These are phyloP conservation scores for Trissolcus brochymenae DNA, from an alignment of 2,888 invertebrate species.

Conservation along the genomic window DNA sequence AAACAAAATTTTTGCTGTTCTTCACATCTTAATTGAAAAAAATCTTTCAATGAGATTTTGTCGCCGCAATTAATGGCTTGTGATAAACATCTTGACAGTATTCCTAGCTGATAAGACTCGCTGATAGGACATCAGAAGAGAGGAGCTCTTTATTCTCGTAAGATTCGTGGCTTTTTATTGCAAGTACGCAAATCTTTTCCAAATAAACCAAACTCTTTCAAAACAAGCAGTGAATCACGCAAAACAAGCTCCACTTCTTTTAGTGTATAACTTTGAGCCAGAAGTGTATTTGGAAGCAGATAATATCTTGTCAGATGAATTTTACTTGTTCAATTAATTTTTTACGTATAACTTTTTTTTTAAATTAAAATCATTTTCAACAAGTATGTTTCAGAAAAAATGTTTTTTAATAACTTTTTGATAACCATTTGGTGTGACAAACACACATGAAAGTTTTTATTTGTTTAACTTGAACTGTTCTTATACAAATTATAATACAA, in stretches of 20 bases:
- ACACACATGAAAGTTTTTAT: too few species aligned
- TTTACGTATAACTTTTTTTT: constrained; percentile 15
- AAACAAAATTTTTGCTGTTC: constrained; percentile 15
- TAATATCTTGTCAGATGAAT: constrained; percentile 32
- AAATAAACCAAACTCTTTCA: constrained; percentile 34
- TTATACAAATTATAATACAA: too few species aligned
- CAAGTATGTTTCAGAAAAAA: too few species aligned
- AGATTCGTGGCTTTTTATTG: constrained; percentile 41
- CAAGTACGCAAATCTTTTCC: constrained; percentile 45
- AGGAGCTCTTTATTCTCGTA: constrained; percentile 40
- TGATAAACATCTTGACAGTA: constrained; percentile 40
- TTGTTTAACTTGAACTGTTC: too few species aligned
- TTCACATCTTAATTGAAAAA: constrained; percentile 33
- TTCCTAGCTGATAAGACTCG: constrained; percentile 46
- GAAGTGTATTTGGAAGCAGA: constrained; percentile 33
- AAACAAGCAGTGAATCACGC: constrained; percentile 38
- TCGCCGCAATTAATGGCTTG: constrained; percentile 44
- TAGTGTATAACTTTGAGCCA: constrained; percentile 23
- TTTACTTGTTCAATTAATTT: constrained; percentile 36
- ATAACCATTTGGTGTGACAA: too few species aligned
- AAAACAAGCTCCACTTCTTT: constrained; percentile 41
- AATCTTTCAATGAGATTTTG: constrained; percentile 37
- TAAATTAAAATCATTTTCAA: too few species aligned
- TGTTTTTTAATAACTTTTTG: too few species aligned
- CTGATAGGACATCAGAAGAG: constrained; percentile 31